Evolutionary conservation across 1,140 invertebrate species (phyloP).

Genomic region (Drepana arcuata): DNA sequence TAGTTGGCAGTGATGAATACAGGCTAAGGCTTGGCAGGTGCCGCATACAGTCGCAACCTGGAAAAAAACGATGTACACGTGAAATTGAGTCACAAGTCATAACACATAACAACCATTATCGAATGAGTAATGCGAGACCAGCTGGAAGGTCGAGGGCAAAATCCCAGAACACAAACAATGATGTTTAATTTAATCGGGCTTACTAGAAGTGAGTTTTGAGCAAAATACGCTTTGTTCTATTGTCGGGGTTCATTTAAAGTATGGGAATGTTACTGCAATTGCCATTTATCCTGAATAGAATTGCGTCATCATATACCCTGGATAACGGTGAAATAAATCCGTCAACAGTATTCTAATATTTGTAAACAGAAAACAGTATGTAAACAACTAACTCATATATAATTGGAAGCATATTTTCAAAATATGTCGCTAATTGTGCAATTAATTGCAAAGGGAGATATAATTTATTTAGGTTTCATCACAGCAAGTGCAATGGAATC

Average conservation of each 20-base stretch:
- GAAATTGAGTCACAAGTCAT: slow-evolving; percentile 3
- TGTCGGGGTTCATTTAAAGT: slow-evolving; percentile 27
- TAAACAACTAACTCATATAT: too few relatives aligned
- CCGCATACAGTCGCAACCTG: slow-evolving; percentile 35
- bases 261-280: slow-evolving; percentile 23
- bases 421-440: too few relatives aligned
- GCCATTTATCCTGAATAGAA: slow-evolving; percentile 2
- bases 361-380: too few relatives aligned
- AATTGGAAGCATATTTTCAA: too few relatives aligned
- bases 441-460: too few relatives aligned
- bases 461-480: too few relatives aligned
- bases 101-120: too few relatives aligned
- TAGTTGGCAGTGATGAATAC: slow-evolving; percentile 61
- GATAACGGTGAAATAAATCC: background rate
- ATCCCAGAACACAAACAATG: slow-evolving; percentile 46
- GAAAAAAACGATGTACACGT: slow-evolving; percentile 11
- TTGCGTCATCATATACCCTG: slow-evolving; percentile 3
- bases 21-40: slow-evolving; percentile 42
- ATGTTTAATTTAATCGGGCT: slow-evolving; percentile 38
- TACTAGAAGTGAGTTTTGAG: background rate
- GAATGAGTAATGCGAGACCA: slow-evolving; percentile 21
- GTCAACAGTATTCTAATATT: background rate
- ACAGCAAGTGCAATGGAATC: slow-evolving; percentile 4
- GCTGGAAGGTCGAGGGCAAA: slow-evolving; percentile 23
- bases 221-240: slow-evolving; percentile 49